Percentiles rank a stretch among this genome's conserved stretches.
Conservation (phyloP, 2,888 invertebrate species). For the Tenthredo mesomela region DNA sequence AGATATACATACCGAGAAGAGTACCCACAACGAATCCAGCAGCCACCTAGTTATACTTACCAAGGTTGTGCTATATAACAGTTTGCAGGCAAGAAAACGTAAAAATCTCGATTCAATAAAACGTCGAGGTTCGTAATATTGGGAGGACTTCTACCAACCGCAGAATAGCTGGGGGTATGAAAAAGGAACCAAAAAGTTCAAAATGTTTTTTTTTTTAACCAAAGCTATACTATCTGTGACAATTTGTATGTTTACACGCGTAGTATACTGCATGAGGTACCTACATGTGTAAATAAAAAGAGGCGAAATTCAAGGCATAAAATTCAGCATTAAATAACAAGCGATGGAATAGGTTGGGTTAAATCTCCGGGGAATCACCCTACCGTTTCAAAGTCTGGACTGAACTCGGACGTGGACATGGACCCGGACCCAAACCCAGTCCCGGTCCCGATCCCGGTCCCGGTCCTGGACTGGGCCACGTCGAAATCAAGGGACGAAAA, state of each 20-base stretch:
- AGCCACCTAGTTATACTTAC: not conserved
- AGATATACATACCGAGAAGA: not conserved
- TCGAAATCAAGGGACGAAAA: conserved; percentile 4
- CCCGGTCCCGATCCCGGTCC: not conserved
- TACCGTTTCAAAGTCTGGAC: not conserved
- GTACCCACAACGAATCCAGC: not conserved
- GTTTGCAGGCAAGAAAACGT: conserved; percentile 6
- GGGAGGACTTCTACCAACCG: not conserved
- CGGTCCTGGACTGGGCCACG: conserved; percentile 37
- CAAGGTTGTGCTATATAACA: not conserved
- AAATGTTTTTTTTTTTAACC: not conserved
- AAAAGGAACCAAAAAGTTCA: not conserved
- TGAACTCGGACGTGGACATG: not conserved
- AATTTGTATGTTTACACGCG: not conserved
- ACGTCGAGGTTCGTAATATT: conserved; percentile 21
- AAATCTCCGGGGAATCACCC: conserved; percentile 23
- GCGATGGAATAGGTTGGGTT: not conserved
- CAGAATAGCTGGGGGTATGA: not conserved
- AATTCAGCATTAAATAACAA: conserved; percentile 22
- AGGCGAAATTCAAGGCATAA: not conserved
- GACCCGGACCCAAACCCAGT: conserved; percentile 1
- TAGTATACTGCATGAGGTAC: not conserved
- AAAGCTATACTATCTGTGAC: not conserved
- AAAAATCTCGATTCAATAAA: conserved; percentile 36
- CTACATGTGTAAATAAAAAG: not conserved